Conservation (phyloP, 2,888 invertebrate species). For the Drosophila atripex region DNA sequence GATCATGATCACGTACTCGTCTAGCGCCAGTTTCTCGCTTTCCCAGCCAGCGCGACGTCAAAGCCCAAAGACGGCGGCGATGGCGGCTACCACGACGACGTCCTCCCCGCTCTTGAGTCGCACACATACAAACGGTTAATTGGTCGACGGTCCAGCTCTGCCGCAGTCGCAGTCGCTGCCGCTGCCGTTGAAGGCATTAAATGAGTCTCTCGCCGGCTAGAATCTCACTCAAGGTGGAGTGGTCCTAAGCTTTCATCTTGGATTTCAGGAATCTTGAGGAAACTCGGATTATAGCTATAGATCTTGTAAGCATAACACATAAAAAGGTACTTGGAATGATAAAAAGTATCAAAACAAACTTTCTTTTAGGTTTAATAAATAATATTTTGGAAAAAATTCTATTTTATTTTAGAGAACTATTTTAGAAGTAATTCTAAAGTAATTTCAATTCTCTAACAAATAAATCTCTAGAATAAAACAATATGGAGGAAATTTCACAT, state of each 20-base stretch:
- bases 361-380: too few relatives aligned
- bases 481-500: background rate
- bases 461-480: too few relatives aligned
- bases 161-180: conserved; percentile 12
- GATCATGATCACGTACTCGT: conserved; percentile 69
- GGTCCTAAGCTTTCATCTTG: conserved; percentile 20
- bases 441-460: background rate
- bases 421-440: too few relatives aligned
- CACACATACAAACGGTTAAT: conserved; percentile 28
- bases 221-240: conserved; percentile 1
- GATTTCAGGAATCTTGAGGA: background rate
- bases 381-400: too few relatives aligned
- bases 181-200: background rate
- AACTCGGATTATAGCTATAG: background rate
- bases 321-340: background rate
- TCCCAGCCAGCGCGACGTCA: conserved; percentile 77
- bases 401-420: too few relatives aligned
- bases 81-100: background rate
- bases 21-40: conserved; percentile 66
- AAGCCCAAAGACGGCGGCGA: conserved; percentile 7
- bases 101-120: background rate
- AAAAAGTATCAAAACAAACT: background rate
- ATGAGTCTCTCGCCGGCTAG: conserved; percentile 1
- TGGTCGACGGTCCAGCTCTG: conserved; percentile 36
- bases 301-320: background rate